phyloP scores from a whole-genome alignment of 2,888 invertebrate species.

The Colostygia pectinataria region DNA sequence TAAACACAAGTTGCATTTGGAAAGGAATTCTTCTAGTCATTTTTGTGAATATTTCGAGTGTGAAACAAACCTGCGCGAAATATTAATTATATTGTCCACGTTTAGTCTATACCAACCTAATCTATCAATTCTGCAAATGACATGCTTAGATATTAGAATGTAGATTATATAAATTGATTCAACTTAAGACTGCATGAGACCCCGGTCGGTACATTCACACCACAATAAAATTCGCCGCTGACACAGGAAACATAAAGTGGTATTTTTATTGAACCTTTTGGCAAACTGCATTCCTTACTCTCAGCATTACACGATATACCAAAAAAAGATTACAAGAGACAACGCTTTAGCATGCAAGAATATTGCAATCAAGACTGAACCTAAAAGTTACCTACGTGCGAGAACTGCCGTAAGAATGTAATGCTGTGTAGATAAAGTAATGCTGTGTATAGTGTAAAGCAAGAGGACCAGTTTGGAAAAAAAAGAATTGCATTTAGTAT shows the following conservation, averaged over 20 bases:
- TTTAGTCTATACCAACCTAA: not conserved
- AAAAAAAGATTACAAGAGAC: constrained; percentile 10
- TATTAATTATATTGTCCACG: too few species aligned
- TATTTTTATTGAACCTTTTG: constrained; percentile 75
- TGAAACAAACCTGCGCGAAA: too few species aligned
- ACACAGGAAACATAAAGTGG: constrained; percentile 77
- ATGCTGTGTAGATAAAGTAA: not conserved
- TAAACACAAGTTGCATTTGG: constrained; percentile 25
- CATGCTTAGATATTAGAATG: constrained; percentile 41
- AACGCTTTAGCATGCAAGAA: not conserved
- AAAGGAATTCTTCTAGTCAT: constrained; percentile 20
- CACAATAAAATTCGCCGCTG: constrained; percentile 70
- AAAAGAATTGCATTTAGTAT: constrained; percentile 37
- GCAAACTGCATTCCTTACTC: constrained; percentile 65
- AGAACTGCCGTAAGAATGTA: not conserved
- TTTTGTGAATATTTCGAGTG: too few species aligned
- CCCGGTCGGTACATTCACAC: constrained; percentile 69
- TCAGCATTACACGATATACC: constrained; percentile 48
- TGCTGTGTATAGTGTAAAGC: not conserved
- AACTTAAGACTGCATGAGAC: constrained; percentile 53
- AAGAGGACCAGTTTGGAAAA: not conserved
- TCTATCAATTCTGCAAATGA: too few species aligned
- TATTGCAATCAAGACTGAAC: too few species aligned
- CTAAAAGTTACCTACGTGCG: too few species aligned
- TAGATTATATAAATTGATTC: constrained; percentile 59